Percentiles rank a stretch among this genome's conserved stretches.
These are phyloP conservation scores for Prostheceraeus crozeri DNA, from an alignment of 2,888 invertebrate genomes.

Conservation along the genomic window DNA sequence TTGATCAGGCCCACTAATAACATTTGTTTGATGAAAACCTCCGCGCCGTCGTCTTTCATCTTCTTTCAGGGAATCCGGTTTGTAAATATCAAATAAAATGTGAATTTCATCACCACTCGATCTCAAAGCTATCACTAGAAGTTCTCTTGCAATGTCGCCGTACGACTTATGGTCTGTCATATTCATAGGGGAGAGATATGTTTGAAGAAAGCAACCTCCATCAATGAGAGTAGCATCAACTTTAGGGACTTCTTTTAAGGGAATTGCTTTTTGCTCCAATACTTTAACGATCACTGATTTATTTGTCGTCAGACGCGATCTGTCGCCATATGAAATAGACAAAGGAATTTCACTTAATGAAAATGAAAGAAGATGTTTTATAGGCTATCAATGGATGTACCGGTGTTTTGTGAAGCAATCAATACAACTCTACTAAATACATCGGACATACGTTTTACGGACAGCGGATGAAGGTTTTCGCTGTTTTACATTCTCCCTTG, in stretches of 20 bases:
- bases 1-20: constrained; percentile 24
- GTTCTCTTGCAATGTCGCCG: constrained; percentile 3
- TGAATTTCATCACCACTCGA: constrained; percentile 16
- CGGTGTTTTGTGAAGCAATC: too few species aligned
- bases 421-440: constrained; percentile 3
- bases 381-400: too few species aligned
- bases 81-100: constrained; percentile 23
- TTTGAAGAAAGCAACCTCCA: constrained; percentile 1
- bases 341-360: background rate
- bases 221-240: background rate
- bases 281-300: constrained; percentile 11
- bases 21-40: constrained; percentile 6
- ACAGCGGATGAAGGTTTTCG: too few species aligned
- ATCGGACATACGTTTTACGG: background rate
- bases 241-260: background rate
- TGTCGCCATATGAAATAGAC: background rate
- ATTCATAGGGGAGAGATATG: too few species aligned
- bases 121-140: constrained; percentile 4
- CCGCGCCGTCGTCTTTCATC: constrained; percentile 12
- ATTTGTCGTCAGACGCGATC: constrained; percentile 1
- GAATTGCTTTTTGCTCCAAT: constrained; percentile 6
- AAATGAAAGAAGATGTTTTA: constrained; percentile 3
- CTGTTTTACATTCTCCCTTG: too few species aligned
- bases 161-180: too few species aligned
- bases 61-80: constrained; percentile 17